A percentile compares a stretch with the other conserved stretches of the same genome.
Evolutionary conservation across 92 coral and sea anemone genomes (phyloP).

Genomic region (Epizoanthus fatuus): DNA sequence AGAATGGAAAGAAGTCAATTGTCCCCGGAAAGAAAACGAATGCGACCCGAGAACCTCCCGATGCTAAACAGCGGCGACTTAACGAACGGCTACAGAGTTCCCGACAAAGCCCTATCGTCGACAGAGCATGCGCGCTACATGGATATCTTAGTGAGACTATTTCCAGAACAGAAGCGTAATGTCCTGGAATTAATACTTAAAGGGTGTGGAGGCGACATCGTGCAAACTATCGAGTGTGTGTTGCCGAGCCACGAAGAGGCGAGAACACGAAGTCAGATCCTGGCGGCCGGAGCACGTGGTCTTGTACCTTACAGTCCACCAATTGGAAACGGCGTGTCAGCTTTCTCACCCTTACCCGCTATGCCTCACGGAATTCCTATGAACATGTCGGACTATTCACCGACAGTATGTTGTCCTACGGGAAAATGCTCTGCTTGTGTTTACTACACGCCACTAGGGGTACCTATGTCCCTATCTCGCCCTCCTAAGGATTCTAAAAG

Average conservation of each 20-base stretch:
- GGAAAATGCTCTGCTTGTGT: constrained; percentile 88
- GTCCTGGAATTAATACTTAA: constrained; percentile 91
- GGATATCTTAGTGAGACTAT: constrained; percentile 88
- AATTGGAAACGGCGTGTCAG: constrained; percentile 78
- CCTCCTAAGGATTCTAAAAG: constrained; percentile 62
- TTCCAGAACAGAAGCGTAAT: constrained; percentile 94
- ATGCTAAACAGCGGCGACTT: constrained; percentile 53
- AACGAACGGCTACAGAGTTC: constrained; percentile 53
- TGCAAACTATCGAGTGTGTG: constrained; percentile 96
- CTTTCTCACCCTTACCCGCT: constrained; percentile 82
- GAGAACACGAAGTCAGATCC: constrained; percentile 76
- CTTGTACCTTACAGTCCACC: constrained; percentile 69
- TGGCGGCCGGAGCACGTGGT: constrained; percentile 69
- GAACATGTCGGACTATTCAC: constrained; percentile 76
- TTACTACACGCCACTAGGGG: constrained; percentile 82
- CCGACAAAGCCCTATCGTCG: constrained; percentile 47
- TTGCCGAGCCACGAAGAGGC: constrained; percentile 98
- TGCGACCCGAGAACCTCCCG: constrained; percentile 65
- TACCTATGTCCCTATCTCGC: constrained; percentile 63
- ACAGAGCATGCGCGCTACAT: constrained; percentile 83
- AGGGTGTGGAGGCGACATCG: constrained; percentile 97
- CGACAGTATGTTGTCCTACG: constrained; percentile 76
- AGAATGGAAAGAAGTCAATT: constrained; percentile 56
- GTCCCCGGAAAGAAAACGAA: constrained; percentile 82
- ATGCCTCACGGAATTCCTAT: constrained; percentile 79